Evolutionary conservation across 2,113 vertebrate species (phyloP).

Genomic region (Semnornis frantzii): DNA sequence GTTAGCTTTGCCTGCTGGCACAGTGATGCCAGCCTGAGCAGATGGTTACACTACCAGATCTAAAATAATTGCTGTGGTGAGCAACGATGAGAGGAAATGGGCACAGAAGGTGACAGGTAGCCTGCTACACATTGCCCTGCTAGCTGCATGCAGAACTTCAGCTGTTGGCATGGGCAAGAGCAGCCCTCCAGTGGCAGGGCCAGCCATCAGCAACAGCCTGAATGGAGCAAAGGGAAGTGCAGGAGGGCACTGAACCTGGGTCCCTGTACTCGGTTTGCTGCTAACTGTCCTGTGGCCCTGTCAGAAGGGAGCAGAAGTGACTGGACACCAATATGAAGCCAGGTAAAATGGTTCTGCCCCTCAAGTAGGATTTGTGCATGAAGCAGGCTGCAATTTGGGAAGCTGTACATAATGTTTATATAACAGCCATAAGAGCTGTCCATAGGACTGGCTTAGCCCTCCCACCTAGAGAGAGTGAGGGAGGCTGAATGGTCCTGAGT

Average conservation of each 20-base stretch:
- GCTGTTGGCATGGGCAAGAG: not conserved
- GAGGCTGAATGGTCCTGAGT: not conserved
- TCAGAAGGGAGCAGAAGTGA: not conserved
- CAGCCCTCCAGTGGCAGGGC: not conserved
- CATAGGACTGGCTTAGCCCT: not conserved
- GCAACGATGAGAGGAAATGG: not conserved
- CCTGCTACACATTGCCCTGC: not conserved
- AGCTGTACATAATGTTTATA: not conserved
- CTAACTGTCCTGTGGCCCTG: not conserved
- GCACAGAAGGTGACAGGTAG: not conserved
- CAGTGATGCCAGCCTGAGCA: not conserved
- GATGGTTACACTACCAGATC: not conserved
- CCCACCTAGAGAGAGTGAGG: not conserved
- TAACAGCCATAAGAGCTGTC: not conserved
- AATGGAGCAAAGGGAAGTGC: not conserved
- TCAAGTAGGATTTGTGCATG: fast-evolving
- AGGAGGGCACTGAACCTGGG: not conserved
- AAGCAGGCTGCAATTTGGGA: not conserved
- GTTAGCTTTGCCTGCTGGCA: not conserved
- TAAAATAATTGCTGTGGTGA: not conserved
- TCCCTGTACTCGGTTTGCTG: fast-evolving
- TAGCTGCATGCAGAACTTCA: not conserved
- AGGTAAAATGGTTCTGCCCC: not conserved
- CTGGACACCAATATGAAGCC: not conserved
- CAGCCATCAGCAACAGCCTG: not conserved